A percentile compares a stretch with the other conserved stretches of the same genome.
Conservation (phyloP, 2,888 invertebrate species). For the Suillia variegata region DNA sequence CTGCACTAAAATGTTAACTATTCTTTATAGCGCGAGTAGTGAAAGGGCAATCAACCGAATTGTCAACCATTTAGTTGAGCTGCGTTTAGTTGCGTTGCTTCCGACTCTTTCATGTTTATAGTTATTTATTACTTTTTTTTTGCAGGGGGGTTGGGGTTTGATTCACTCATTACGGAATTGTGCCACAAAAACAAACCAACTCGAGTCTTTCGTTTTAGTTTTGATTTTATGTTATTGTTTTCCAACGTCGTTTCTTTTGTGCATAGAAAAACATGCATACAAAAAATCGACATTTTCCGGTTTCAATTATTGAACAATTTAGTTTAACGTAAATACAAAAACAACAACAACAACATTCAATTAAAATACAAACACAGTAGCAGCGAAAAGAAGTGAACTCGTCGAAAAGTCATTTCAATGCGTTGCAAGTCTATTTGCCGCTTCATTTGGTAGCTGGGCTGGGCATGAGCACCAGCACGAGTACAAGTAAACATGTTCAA, state of each 20-base stretch:
- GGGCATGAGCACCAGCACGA: background rate
- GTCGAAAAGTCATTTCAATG: background rate
- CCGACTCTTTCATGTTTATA: too few relatives aligned
- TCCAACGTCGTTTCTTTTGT: background rate
- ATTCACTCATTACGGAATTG: background rate
- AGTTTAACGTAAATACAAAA: too few relatives aligned
- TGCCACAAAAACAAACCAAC: background rate
- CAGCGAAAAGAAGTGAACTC: background rate
- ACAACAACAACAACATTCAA: conserved; percentile 58
- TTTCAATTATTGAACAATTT: conserved; percentile 50
- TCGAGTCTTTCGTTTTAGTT: too few relatives aligned
- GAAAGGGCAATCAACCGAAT: too few relatives aligned
- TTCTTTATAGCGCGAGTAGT: too few relatives aligned
- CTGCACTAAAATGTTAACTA: too few relatives aligned
- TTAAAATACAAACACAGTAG: conserved; percentile 25
- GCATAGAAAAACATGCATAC: background rate
- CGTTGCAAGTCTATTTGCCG: conserved; percentile 6
- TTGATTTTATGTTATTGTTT: background rate
- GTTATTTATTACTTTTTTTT: too few relatives aligned
- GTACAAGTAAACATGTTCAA: too few relatives aligned
- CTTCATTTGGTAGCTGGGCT: conserved; percentile 5
- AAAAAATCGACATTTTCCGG: conserved; percentile 2
- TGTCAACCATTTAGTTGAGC: too few relatives aligned
- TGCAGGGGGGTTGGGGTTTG: background rate
- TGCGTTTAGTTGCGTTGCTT: too few relatives aligned